Conservation (phyloP, 2,888 invertebrate genomes). For the Agonum fuliginosum region DNA sequence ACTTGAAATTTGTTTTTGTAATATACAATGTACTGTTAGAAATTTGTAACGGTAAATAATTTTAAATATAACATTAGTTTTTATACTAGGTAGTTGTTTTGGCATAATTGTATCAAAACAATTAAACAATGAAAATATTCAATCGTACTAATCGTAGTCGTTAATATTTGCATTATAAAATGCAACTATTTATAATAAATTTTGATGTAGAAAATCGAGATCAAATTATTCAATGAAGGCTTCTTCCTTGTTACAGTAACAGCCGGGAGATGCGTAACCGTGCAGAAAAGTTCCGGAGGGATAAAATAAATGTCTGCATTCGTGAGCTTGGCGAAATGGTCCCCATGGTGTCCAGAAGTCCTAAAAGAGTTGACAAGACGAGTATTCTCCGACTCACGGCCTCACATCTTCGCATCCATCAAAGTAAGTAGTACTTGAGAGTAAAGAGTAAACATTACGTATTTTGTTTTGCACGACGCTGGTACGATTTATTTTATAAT, state of each 20-base stretch:
- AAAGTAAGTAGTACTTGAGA: constrained; percentile 75
- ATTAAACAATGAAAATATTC: too few relatives aligned
- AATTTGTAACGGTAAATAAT: constrained; percentile 12
- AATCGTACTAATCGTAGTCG: too few relatives aligned
- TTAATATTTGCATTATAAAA: too few relatives aligned
- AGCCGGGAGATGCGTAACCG: constrained; percentile 89
- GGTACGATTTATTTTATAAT: neutral
- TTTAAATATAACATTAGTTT: neutral
- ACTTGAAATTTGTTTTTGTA: constrained; percentile 28
- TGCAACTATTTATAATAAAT: too few relatives aligned
- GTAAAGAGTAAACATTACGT: neutral
- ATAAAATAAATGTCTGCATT: constrained; percentile 91
- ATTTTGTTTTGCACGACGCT: neutral
- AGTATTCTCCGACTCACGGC: constrained; percentile 91
- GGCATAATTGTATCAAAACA: neutral
- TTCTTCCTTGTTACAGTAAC: constrained; percentile 75
- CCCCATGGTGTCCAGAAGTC: constrained; percentile 88
- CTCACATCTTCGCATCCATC: constrained; percentile 87
- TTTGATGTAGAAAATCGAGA: neutral
- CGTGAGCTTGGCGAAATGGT: constrained; percentile 87
- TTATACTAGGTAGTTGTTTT: neutral
- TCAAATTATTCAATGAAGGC: neutral
- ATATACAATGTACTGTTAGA: constrained; percentile 29
- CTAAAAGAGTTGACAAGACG: constrained; percentile 92
- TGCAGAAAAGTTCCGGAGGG: constrained; percentile 93